Percentiles rank a stretch among this genome's conserved stretches.
These are phyloP conservation scores for Heliconius aoede DNA, from an alignment of 2,888 invertebrate genomes.

Conservation along the genomic window DNA sequence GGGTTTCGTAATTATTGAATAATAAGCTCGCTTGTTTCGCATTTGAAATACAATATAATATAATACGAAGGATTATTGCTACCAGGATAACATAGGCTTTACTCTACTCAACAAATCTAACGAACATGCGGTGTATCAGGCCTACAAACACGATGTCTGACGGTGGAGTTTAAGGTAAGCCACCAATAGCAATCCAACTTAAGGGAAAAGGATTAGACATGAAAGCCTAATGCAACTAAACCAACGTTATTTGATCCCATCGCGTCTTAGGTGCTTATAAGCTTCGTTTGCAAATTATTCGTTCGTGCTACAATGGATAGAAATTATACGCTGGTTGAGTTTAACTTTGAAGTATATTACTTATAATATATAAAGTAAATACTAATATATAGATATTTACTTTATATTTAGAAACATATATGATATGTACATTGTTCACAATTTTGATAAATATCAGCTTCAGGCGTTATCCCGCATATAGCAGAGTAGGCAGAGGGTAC, in stretches of 20 bases:
- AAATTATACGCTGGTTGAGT: constrained; percentile 54
- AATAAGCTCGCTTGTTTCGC: constrained; percentile 10
- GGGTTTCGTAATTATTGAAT: background rate
- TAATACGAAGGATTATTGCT: constrained; percentile 40
- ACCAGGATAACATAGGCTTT: constrained; percentile 52
- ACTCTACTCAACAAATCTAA: constrained; percentile 59
- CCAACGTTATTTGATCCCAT: constrained; percentile 70
- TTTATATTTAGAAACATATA: too few species aligned
- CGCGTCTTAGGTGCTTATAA: constrained; percentile 57
- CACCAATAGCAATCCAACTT: constrained; percentile 71
- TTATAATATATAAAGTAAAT: too few species aligned
- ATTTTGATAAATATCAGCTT: too few species aligned
- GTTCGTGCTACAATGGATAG: constrained; percentile 66
- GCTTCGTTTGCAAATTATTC: constrained; percentile 73
- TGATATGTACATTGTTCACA: too few species aligned
- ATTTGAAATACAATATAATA: background rate
- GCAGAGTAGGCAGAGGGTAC: too few species aligned
- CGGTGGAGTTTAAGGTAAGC: constrained; percentile 70
- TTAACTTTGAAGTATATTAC: constrained; percentile 47
- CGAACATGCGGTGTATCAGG: constrained; percentile 62
- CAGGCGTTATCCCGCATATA: too few species aligned
- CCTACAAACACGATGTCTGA: constrained; percentile 67
- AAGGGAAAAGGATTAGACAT: constrained; percentile 73
- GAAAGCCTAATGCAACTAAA: constrained; percentile 63
- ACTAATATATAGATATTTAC: too few species aligned